Base-by-base conservation (phyloP, 1,140 invertebrate species). In the Aporrectodea caliginosa region DNA sequence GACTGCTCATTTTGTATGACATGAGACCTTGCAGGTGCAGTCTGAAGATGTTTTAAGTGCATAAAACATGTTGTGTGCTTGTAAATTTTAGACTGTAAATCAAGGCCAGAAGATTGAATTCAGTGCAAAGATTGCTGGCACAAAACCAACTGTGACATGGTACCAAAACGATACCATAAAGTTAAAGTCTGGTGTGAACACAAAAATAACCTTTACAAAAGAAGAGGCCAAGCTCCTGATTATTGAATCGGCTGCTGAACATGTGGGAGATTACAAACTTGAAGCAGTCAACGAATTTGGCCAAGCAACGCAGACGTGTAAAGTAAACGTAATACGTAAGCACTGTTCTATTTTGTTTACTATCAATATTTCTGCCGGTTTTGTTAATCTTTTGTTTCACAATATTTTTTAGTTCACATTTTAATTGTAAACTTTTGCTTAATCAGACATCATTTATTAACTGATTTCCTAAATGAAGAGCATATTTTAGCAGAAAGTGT, bases 191-290 rank as follows among this genome's bases (percentile, higher is more conserved):
- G 33, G 69, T 35, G 35, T 31, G 27, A 73, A 72, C 32, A 70
- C 35, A 16, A 72, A 79, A 32, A 43, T 79, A 31, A 35, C 71
- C 1, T 78, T 72, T 70, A 29, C 68, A 22, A 34, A 78, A 27
- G 69, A 58, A 1, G 77, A 78, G 69, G 78, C 78, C 29, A 94
- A 94, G 85, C 87, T 97, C 78, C 91, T 93, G 83, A 97, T 98
- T 81, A 92, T 94, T 27, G 95, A 98, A 87, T 95, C 98, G 84
- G 97, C 96, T 92, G 95, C 95, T 2, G 90, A 92, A 83, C 97
- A 99, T 88, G 92, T 92, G 84, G 98, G 98, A 35, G 94, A 97
- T 85, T 98, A 98, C 87, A 92, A 93, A 80, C 97, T 97, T 88
- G 92, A 94, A 82, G 93, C 97, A 1, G 93, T 93, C 78, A 98